A percentile compares a stretch with the other conserved stretches of the same genome.
These are phyloP conservation scores for Sturnira hondurensis DNA, from an alignment of 2,113 vertebrate genomes.

Conservation along the genomic window DNA sequence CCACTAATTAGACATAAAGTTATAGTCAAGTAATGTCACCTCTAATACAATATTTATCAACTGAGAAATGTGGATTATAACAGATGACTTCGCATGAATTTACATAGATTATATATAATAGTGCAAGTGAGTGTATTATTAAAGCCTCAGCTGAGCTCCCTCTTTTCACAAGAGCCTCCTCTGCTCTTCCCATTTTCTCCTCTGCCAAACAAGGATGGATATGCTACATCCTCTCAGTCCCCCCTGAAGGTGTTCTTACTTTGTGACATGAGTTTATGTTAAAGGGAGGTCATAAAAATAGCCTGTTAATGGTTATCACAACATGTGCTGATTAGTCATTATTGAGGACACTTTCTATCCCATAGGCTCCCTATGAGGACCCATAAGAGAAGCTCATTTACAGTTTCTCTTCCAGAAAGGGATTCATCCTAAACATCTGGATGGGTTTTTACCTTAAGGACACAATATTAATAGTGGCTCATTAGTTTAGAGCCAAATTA, in stretches of 20 bases:
- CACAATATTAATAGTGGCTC: background rate
- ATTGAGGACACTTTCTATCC: background rate
- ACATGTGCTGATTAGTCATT: background rate
- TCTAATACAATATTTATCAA: background rate
- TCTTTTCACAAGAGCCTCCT: background rate
- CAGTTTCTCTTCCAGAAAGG: slow-evolving; percentile 4
- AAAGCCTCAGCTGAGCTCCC: background rate
- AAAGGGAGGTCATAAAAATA: background rate
- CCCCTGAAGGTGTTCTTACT: background rate
- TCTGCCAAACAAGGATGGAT: background rate
- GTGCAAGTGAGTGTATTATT: background rate
- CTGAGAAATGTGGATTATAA: background rate
- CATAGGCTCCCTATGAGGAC: background rate
- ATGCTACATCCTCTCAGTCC: background rate
- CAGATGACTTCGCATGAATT: background rate
- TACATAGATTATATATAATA: background rate
- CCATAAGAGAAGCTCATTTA: background rate
- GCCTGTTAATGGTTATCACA: background rate
- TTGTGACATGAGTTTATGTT: background rate
- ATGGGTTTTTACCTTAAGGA: background rate
- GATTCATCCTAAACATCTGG: background rate
- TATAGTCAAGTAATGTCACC: background rate
- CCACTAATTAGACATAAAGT: background rate
- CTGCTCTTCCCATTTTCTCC: background rate
- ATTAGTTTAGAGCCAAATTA: background rate